These are phyloP conservation scores for Pomatorhinus ruficollis DNA, from an alignment of 2,113 vertebrate species.

Conservation along the genomic window DNA sequence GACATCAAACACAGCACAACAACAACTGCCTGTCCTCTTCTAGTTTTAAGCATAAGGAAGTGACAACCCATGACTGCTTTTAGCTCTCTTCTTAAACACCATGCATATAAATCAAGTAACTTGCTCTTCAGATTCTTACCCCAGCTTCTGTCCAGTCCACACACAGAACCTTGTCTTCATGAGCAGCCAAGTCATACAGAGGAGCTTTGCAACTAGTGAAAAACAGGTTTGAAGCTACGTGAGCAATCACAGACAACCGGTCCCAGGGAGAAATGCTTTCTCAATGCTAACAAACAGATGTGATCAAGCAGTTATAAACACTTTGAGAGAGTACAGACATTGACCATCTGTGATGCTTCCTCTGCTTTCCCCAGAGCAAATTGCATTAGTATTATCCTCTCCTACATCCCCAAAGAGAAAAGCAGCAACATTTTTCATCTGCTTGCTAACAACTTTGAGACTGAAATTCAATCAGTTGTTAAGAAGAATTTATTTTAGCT, in stretches of 20 bases:
- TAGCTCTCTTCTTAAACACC: not conserved
- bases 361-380: not conserved
- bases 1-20: not conserved
- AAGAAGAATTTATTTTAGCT: not conserved
- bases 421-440: not conserved
- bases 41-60: not conserved
- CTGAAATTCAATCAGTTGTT: not conserved
- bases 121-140: constrained; percentile 76
- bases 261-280: not conserved
- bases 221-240: not conserved
- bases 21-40: not conserved
- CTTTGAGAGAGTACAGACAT: not conserved
- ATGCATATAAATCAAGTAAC: not conserved
- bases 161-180: constrained; percentile 95
- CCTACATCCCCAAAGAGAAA: not conserved
- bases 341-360: not conserved
- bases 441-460: not conserved
- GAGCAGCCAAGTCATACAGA: constrained; percentile 94
- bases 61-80: not conserved
- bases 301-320: not conserved
- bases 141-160: constrained; percentile 95
- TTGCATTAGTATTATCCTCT: not conserved
- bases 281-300: not conserved
- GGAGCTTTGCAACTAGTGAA: constrained; percentile 89
- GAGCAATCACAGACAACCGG: not conserved